Base-by-base conservation (phyloP, 2,113 vertebrate species). In the Vanacampus margaritifer region DNA sequence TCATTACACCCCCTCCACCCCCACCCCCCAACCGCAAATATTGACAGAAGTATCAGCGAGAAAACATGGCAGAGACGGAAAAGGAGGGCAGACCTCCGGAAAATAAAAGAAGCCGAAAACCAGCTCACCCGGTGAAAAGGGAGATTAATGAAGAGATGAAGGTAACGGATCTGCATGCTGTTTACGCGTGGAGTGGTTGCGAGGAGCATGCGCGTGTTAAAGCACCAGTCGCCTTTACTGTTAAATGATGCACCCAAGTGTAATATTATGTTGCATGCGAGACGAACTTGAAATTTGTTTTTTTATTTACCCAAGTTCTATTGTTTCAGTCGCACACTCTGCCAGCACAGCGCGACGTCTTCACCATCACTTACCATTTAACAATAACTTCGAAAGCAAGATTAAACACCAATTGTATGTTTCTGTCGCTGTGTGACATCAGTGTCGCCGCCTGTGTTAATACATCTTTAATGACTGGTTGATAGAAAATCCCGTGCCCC, bases 61-160 rank as follows among this genome's bases (percentile, higher is more conserved):
- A 93, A 93, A 94, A 94, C 92, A 98, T 98, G 97, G 96, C 96
- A 95, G 96, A 98, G 92, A 97, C 94, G 94, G 97, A 98, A 92
- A 98, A 98, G 93, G 96, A 98, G 88, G 95, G 97, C 89, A 97
- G 95, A 96, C 96, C 97, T 87, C 96, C 97, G 78, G 96, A 98
- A 97, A 97, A 95, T 93, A 98, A 98, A 84, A 90, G 97, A 81
- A 98, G 96, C 95, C 93, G 97, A 90, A 96, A 96, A 80, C 94
- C 95, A 87, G 94, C 95, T 72, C 95, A 95, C 91, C 97, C 97
- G n/a, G 94, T 98, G 88, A 98, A 98, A 84, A 92, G 96, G 88
- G 97, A 97, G 86, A 98, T 98, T 88, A 98, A 98, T 76, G 96
- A 98, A 82, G 97, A 98, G 90, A 98, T 98, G 96, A 98, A 98